These are phyloP conservation scores for Sylvicapra grimmia DNA, from an alignment of 2,113 vertebrate genomes.

Conservation along the genomic window DNA sequence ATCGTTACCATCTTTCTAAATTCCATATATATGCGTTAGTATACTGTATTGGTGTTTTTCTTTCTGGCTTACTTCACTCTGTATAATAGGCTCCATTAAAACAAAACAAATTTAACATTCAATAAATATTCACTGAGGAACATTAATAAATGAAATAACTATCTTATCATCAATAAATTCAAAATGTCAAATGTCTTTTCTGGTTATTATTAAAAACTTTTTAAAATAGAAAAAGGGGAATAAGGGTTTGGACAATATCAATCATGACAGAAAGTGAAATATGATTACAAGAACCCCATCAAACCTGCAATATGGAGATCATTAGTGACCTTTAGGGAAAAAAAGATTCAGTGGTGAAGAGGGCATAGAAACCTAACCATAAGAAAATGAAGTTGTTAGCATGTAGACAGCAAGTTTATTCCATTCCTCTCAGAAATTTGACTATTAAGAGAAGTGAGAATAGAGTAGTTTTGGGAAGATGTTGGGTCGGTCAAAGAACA, in stretches of 20 bases:
- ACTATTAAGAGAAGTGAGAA: background rate
- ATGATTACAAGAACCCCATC: background rate
- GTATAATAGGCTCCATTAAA: background rate
- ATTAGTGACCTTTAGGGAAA: background rate
- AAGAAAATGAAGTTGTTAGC: background rate
- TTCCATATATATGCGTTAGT: no score
- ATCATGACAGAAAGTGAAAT: background rate
- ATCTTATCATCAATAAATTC: background rate
- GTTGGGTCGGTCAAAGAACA: background rate
- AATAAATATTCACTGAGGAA: constrained; percentile 22
- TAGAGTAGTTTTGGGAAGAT: background rate
- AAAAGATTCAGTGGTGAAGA: background rate
- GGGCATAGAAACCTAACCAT: background rate
- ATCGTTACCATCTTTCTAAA: no score
- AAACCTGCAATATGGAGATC: background rate
- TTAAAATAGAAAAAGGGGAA: background rate
- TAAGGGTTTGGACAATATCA: background rate
- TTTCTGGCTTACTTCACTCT: no score
- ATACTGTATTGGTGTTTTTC: no score
- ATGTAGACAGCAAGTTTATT: background rate
- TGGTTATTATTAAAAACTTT: background rate
- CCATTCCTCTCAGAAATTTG: constrained; percentile 13
- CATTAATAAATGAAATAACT: background rate
- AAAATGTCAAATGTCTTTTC: background rate
- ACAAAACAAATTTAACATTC: constrained; percentile 15